Evolutionary conservation across 2,797 vertebrate species (phyloP), one percentile per base, ranked within the genome.

Genomic region (Tragopan temminckii): DNA sequence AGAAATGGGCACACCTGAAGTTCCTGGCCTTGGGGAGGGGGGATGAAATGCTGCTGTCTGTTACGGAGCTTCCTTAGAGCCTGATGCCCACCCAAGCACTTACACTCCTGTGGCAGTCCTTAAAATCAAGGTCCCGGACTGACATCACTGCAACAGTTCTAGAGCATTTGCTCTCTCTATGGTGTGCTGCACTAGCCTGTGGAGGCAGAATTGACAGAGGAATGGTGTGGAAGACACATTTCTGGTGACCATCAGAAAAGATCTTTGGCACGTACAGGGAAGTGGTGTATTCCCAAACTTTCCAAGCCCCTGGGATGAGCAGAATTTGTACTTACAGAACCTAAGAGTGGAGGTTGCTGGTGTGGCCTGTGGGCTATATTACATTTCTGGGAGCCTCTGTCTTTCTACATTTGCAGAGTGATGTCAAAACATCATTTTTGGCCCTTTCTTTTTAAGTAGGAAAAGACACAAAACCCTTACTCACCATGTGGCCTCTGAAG

Each of bases 141-240:
- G 33, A 50, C 11, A 29, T 52, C 25, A 9, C 53, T 71, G 40
- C 46, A 72, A 25, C 42, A 84, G n/a, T 18, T 45, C 66, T 31
- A 67, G 53, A 62, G 13, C 42, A 31, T 7, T 24, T 52, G 33
- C 7, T 67, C 25, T 25, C 18, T 80, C 70, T 50, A 36, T 55
- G n/a, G 50, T 10, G 29, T 88, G 25, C 33, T 61, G 33, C 1
- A 0, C 13, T n/a, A 45, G 52, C 61, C 53, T 62, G 55, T 52
- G 33, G 57, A 75, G 45, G 10, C 4, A 13, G 24, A 6, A 52
- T 21, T 50, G 43, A 67, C 11, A 35, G 46, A 70, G 46, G 15
- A 40, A 29, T 31, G 25, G 25, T 19, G 63, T 61, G 13, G 9
- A 27, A 67, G 13, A 31, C n/a, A 11, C 0, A 0, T 7, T 71